Evolutionary conservation across 2,113 vertebrate species (phyloP), one percentile per base, ranked within the genome.

Genomic region (Thinocorus orbignyianus): DNA sequence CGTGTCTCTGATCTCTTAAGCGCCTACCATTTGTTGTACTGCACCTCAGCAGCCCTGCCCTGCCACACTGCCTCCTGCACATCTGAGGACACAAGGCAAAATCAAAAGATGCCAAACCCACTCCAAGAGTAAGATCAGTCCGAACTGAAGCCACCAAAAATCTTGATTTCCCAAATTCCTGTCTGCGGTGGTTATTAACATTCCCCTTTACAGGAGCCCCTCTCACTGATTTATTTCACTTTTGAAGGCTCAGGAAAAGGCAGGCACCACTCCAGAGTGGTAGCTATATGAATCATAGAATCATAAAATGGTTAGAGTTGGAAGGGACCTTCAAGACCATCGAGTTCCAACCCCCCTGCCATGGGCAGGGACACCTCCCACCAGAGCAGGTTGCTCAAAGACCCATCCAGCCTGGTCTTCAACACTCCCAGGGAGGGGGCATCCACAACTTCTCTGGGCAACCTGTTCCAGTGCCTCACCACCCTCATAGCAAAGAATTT

Each of bases 141-240:
- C 95, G 85, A 95, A 80, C 54, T 18, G 37, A 61, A 94, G 51
- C 93, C 70, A 93, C 46, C 25, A 66, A 66, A 90, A 92, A 30
- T 85, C 84, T 74, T 18, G 15, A 37, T 85, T 80, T 69, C 91
- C 66, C 62, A 54, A 58, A 71, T 72, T 87, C 35, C 69, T 1
- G 1, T 87, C 81, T 87, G 31, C 60, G 66, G 49, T 2, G 1
- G 5, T 60, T 46, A 30, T 52, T 69, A 87, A 11, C 7, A n/a
- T n/a, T 30, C 6, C 37, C 35, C 25, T 79, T 76, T 42, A 11
- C 31, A 61, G 37, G n/a, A 90, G 24, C 33, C 14, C 17, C 8
- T 69, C 76, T 91, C 35, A 39, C 42, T 81, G 15, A 61, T 71
- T 71, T 79, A 30, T 62, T 89, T 93, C 24, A 37, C 5, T 61